Evolutionary conservation across 92 coral and sea anemone genomes (phyloP), one percentile per base, ranked within the genome.

Genomic region (Metridium senile): DNA sequence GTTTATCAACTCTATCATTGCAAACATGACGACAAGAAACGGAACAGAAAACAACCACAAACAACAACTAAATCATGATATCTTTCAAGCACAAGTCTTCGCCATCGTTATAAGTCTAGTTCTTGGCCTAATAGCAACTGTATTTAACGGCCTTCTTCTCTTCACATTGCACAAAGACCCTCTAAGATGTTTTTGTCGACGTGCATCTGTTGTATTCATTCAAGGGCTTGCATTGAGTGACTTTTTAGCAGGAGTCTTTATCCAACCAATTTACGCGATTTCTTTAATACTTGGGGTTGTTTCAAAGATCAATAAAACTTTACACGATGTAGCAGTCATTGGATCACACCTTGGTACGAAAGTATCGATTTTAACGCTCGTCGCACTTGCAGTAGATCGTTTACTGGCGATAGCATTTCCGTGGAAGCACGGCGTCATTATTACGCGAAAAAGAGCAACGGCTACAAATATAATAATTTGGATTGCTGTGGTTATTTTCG

Each of bases 131-230:
- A 49, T 74, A 31, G 84, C 93, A 0, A 72, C 74, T 17, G 28
- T 73, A 49, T 81, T 85, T 26, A 93, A 93, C 74, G 71, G 90
- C 25, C 69, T 93, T 22, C 86, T 93, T 39, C 86, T 93, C 11
- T 63, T 87, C 22, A 85, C 87, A 9, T 46, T 89, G 0, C 75
- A 57, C 85, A 86, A 70, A 69, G 93, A 89, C 58, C 93, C 93
- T 0, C 64, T 77, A 21, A 82, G 49, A 30, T 89, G 82, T 46
- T 89, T 89, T 46, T 75, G 74, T 66, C 58, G 81, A n/a, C 93
- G 88, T 58, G 73, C 85, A 1, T 47, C 88, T 22, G 71, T 81
- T 13, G 81, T 56, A 0, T 85, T 89, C 68, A 79, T 89, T 22
- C 74, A 51, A 43, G 76, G 88, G 32, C 78, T 89, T 11, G 87